phyloP scores from a whole-genome alignment of 2,113 vertebrate genomes.

The Pachycephala philippinensis region DNA sequence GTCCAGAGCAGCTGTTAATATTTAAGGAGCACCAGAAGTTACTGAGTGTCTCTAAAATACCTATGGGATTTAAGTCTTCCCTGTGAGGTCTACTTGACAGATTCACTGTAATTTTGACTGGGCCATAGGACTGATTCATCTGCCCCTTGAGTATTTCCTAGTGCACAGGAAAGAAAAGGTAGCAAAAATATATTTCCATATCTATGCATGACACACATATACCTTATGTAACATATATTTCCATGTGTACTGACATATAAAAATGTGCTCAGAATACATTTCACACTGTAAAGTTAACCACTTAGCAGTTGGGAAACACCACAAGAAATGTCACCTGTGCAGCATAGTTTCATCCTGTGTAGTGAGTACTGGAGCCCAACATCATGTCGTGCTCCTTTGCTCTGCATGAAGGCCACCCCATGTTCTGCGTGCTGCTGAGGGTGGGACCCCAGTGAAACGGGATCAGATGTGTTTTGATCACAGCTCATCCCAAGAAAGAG shows the following conservation, averaged over 20 bases:
- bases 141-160: not conserved
- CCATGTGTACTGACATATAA: not conserved
- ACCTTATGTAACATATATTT: not conserved
- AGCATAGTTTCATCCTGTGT: not conserved
- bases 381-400: accelerated
- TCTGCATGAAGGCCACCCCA: not conserved
- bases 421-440: accelerated
- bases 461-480: not conserved
- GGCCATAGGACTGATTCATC: not conserved
- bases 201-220: not conserved
- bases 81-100: not conserved
- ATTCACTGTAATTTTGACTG: not conserved
- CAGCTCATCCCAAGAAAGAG: not conserved
- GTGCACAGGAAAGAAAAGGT: not conserved
- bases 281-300: not conserved
- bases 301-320: not conserved
- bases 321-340: not conserved
- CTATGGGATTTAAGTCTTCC: not conserved
- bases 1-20: slow-evolving; percentile 28
- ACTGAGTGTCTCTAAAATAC: slow-evolving; percentile 19
- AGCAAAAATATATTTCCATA: not conserved
- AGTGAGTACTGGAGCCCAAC: not conserved
- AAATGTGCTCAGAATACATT: not conserved
- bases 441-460: not conserved
- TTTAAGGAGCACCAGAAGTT: slow-evolving; percentile 44